Base-by-base conservation (phyloP, 2,113 vertebrate genomes). In the Leucoraja erinaceus region DNA sequence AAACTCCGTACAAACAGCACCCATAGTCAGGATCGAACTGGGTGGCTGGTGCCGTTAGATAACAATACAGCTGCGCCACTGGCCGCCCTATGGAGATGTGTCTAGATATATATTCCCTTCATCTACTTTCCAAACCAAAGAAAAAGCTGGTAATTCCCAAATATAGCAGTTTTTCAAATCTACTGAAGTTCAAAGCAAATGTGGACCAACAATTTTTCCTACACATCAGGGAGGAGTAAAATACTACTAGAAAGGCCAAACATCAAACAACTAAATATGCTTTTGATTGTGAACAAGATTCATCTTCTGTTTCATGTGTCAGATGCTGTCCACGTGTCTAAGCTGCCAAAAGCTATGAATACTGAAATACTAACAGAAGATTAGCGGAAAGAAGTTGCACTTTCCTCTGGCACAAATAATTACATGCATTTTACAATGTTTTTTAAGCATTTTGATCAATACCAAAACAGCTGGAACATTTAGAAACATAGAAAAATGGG, bases 221-320 rank as follows among this genome's bases (percentile, higher is more conserved):
- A 72, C 25, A 33, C n/a, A 83, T 81, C 54, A 66, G 28, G 68
- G 78, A 47, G 31, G 38, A 18, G 28, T 22, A 77, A 25, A 63
- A 79, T 68, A 81, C 33, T 56, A 33, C 68, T 66, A 93, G 84
- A 93, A 93, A 93, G 90, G 59, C 16, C 56, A 28, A 61, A 90
- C 86, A 92, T 93, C 90, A 93, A 77, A 93, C 86, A 63, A 10
- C 11, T 70, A 56, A 7, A 54, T 54, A 54, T 56, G 38, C 54
- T 31, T 70, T 33, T 54, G 66, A 76, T 18, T 75, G 93, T 47
- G 79, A 79, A 93, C 54, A 90, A 88, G 72, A 81, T 68, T 31
- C 31, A 93, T 61, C 59, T 88, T 11, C 84, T 88, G 59, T 10
- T 78, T 31, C 76, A 6, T 78, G 25, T 16, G 11, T 88, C 38